Evolutionary conservation across 2,888 invertebrate genomes (phyloP).

Genomic region (Andrena hattorfiana): DNA sequence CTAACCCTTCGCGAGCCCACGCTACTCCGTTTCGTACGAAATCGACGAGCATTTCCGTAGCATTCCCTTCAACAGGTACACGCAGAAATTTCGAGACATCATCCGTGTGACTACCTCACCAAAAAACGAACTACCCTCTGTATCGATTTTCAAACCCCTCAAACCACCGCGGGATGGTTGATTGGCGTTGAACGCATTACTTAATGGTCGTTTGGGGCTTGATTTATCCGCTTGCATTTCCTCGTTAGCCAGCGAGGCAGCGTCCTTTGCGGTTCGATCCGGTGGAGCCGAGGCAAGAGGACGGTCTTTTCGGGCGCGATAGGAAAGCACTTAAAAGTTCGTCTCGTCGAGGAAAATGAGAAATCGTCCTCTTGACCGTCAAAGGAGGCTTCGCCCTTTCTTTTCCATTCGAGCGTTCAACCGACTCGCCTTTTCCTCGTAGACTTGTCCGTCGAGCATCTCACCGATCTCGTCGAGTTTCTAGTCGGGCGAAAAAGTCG

Average conservation of each 20-base stretch:
- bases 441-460: not conserved
- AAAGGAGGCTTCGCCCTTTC: constrained; percentile 9
- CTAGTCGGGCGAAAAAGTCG: not conserved
- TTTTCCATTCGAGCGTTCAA: not conserved
- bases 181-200: constrained; percentile 10
- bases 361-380: constrained; percentile 11
- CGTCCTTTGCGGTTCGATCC: not conserved
- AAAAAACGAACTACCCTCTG: not conserved
- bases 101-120: not conserved
- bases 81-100: no score
- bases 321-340: constrained; percentile 33
- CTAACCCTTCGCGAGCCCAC: no score
- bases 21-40: no score
- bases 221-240: constrained; percentile 9
- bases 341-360: constrained; percentile 19
- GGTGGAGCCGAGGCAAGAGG: not conserved
- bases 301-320: constrained; percentile 3
- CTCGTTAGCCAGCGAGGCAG: not conserved
- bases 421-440: not conserved
- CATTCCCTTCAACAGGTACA: no score
- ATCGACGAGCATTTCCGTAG: no score
- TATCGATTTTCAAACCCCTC: not conserved
- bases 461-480: not conserved
- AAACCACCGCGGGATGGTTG: not conserved
- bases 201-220: constrained; percentile 8